These are phyloP conservation scores for Epinephelus fuscoguttatus DNA, from an alignment of 2,113 vertebrate species.

Conservation along the genomic window DNA sequence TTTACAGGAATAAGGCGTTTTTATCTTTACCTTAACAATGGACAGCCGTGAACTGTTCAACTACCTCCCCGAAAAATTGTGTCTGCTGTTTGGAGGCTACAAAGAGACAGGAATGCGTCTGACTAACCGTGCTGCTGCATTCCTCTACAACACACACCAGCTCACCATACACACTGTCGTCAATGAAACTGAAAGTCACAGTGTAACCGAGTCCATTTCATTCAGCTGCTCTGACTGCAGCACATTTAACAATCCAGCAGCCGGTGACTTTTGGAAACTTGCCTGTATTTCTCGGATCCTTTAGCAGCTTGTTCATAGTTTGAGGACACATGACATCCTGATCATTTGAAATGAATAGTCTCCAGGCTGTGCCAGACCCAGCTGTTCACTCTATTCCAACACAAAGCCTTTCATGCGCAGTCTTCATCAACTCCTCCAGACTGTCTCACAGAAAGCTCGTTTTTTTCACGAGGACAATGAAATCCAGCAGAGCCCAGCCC, in stretches of 20 bases:
- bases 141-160: slow-evolving; percentile 4
- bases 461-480: not conserved
- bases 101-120: slow-evolving; percentile 17
- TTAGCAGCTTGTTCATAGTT: slow-evolving; percentile 47
- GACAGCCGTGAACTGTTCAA: not conserved
- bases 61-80: not conserved
- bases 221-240: slow-evolving; percentile 16
- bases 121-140: slow-evolving; percentile 51
- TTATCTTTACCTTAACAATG: slow-evolving; percentile 17
- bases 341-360: not conserved
- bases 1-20: not conserved
- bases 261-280: slow-evolving; percentile 47
- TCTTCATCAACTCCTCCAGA: not conserved
- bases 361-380: not conserved
- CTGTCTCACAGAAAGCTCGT: not conserved
- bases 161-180: not conserved
- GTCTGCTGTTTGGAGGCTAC: slow-evolving; percentile 1
- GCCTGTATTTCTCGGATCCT: slow-evolving; percentile 39
- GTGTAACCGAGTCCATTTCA: no score
- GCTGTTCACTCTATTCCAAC: not conserved
- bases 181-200: not conserved
- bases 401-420: not conserved
- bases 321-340: not conserved
- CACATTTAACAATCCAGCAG: not conserved
- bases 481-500: slow-evolving; percentile 8